These are phyloP conservation scores for Ricordea florida DNA, from an alignment of 92 coral and sea anemone genomes.

Conservation along the genomic window DNA sequence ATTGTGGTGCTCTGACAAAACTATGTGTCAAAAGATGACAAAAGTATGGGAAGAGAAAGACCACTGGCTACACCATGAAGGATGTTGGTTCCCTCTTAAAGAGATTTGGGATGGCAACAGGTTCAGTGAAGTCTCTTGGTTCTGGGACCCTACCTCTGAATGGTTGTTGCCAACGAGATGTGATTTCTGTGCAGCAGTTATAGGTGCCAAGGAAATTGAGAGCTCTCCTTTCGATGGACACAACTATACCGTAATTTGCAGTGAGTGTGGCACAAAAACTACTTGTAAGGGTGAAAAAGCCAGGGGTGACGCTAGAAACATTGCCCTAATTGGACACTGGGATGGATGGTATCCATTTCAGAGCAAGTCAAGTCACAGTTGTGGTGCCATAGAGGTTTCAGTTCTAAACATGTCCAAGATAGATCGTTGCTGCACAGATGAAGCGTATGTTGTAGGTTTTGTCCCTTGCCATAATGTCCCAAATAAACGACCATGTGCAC, in stretches of 20 bases:
- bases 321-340: slow-evolving; percentile 3
- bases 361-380: neutral
- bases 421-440: neutral
- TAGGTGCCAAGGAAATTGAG: slow-evolving; percentile 32
- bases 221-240: neutral
- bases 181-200: slow-evolving; percentile 4
- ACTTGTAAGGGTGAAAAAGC: slow-evolving; percentile 12
- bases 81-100: neutral
- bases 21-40: slow-evolving; percentile 64
- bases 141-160: slow-evolving; percentile 42
- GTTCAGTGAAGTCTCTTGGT: slow-evolving; percentile 38
- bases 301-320: slow-evolving; percentile 9
- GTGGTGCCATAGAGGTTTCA: slow-evolving; percentile 24
- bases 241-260: neutral
- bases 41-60: slow-evolving; percentile 66
- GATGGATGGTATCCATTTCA: slow-evolving; percentile 29
- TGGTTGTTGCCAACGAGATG: slow-evolving; percentile 43
- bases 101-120: slow-evolving; percentile 38
- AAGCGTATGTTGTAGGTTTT: slow-evolving; percentile 23
- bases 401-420: neutral
- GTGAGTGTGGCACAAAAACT: slow-evolving; percentile 1
- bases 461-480: neutral
- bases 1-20: slow-evolving; percentile 43
- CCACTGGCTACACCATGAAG: slow-evolving; percentile 61
- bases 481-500: slow-evolving; percentile 1